Evolutionary conservation across 2,888 invertebrate genomes (phyloP), one percentile per base, ranked within the genome.

Genomic region (Himalopsyche anomala): DNA sequence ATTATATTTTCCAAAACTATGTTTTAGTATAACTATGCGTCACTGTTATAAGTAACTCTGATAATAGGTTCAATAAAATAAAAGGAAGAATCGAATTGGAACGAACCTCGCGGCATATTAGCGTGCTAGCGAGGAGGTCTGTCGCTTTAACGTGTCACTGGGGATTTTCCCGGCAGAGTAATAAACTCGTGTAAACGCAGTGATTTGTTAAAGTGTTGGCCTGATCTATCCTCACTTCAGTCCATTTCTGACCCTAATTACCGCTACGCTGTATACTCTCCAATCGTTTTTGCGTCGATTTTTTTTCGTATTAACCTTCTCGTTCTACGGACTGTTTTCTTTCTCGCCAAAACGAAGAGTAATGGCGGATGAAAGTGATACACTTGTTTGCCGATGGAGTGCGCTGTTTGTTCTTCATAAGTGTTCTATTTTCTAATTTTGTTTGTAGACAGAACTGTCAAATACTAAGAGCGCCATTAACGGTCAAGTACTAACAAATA

Each of bases 171-270:
- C 51, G 81, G 79, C 85, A 83, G 55, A 82, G 84, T 86, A 86
- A 85, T 84, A 84, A 84, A 87, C 82, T 86, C 82, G 84, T 40
- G 84, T 84, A 84, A 86, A 84, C 82, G 82, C 80, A 86, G 87
- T 87, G 86, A 87, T 87, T 86, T 86, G 87, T 86, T 86, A 83
- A 86, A 87, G 87, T 87, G 87, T 84, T 81, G 81, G 83, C 74
- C 81, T 84, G 87, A 85, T 85, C 74, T 81, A 85, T 85, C 80
- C 80, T 69, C 81, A 56, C 69, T 81, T 69, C 55, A 54, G 81
- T 81, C 85, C 80, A 81, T 84, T 81, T 80, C 56, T 84, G 84
- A 84, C 85, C 85, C 81, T 85, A 85, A 85, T 85, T 85, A 81
- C 69, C 69, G 80, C 19, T 62, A 19, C 62, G 19, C 62, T 62